Percentiles rank a stretch among this genome's conserved stretches.
These are phyloP conservation scores for Bombylius major DNA, from an alignment of 2,888 invertebrate species.

Conservation along the genomic window DNA sequence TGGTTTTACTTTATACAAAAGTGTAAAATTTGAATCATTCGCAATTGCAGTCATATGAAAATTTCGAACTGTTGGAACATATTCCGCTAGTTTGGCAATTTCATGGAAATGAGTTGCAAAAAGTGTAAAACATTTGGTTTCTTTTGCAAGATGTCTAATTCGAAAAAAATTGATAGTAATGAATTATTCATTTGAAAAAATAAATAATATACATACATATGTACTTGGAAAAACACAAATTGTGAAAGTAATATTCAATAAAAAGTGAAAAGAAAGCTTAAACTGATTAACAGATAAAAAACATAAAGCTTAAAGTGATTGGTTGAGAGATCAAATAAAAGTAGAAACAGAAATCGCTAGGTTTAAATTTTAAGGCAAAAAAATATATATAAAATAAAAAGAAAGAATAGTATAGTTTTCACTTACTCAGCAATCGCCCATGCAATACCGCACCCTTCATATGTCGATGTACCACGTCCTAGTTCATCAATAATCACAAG, in stretches of 20 bases:
- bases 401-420: background rate
- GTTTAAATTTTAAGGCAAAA: no score
- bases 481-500: constrained; percentile 94
- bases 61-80: constrained; percentile 60
- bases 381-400: no score
- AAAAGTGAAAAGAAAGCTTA: no score
- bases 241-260: no score
- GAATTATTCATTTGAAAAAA: no score
- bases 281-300: no score
- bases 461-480: constrained; percentile 78
- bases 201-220: no score
- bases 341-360: no score
- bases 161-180: constrained; percentile 2
- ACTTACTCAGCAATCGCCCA: constrained; percentile 96
- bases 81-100: constrained; percentile 68
- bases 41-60: constrained; percentile 78
- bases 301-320: no score
- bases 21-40: constrained; percentile 56
- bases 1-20: constrained; percentile 71
- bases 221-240: no score
- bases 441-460: constrained; percentile 97
- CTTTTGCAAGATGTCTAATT: constrained; percentile 65
- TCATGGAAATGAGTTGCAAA: constrained; percentile 99
- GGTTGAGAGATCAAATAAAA: no score
- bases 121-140: constrained; percentile 70